Conservation (phyloP, 1,140 invertebrate species). For the Calycopis cecrops region DNA sequence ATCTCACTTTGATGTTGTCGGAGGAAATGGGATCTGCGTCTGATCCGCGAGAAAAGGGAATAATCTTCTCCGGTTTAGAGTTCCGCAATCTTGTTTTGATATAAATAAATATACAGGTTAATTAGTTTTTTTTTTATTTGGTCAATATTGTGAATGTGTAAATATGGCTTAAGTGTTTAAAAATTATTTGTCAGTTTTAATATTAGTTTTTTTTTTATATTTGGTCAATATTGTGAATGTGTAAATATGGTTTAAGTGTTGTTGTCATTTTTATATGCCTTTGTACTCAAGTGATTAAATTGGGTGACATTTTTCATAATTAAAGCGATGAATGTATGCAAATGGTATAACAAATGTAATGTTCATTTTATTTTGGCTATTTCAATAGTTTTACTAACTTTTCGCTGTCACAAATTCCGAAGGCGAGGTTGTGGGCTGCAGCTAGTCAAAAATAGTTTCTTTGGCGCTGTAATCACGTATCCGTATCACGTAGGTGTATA, state of each 20-base stretch:
- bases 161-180: not conserved
- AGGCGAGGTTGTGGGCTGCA: no score
- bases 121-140: constrained; percentile 4
- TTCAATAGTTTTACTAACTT: no score
- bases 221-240: not conserved
- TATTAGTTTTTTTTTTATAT: constrained; percentile 2
- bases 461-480: no score
- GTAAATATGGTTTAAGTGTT: not conserved
- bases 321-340: no score
- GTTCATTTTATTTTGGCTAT: no score
- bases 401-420: no score
- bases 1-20: constrained; percentile 72
- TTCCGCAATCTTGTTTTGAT: constrained; percentile 27
- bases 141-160: not conserved
- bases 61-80: constrained; percentile 61
- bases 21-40: constrained; percentile 71
- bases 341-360: no score
- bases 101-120: constrained; percentile 5
- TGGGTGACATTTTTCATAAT: no score
- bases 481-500: no score
- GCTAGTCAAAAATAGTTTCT: no score
- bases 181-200: not conserved
- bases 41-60: constrained; percentile 68
- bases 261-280: not conserved
- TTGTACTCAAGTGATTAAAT: no score